These are phyloP conservation scores for Steinernema scapterisci DNA, from an alignment of 2,888 invertebrate species.

Conservation along the genomic window DNA sequence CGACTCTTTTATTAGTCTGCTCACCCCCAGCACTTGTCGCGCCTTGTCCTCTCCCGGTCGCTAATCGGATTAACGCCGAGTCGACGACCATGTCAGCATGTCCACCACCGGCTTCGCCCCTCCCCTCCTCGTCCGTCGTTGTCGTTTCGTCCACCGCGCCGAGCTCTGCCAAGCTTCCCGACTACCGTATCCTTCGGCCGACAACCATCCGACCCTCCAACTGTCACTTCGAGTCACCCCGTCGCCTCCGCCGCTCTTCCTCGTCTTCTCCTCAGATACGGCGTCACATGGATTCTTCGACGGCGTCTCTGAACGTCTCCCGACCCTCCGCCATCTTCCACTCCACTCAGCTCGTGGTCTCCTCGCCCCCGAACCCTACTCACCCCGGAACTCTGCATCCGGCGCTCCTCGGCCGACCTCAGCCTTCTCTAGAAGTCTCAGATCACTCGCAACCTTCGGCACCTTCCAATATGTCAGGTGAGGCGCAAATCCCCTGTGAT, in stretches of 20 bases:
- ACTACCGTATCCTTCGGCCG: constrained; percentile 26
- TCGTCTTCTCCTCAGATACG: not conserved
- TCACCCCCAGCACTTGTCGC: constrained; percentile 24
- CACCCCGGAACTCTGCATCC: not conserved
- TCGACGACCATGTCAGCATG: not conserved
- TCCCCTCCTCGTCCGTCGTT: constrained; percentile 4
- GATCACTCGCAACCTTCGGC: constrained; percentile 10
- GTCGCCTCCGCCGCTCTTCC: too few species aligned
- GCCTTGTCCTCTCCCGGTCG: not conserved
- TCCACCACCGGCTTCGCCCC: not conserved
- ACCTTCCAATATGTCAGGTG: constrained; percentile 15
- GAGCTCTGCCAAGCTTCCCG: not conserved
- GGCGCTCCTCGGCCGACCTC: not conserved
- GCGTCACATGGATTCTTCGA: constrained; percentile 5
- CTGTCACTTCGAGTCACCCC: constrained; percentile 1
- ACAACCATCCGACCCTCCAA: not conserved
- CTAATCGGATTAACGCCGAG: constrained; percentile 28
- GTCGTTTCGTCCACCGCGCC: not conserved
- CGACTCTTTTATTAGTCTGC: constrained; percentile 22
- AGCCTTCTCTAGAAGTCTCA: too few species aligned
- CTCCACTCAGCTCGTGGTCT: constrained; percentile 1
- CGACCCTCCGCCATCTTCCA: constrained; percentile 23
- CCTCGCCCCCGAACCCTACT: not conserved
- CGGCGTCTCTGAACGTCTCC: constrained; percentile 3
- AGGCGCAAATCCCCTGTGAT: not conserved